phyloP scores from a whole-genome alignment of 2,113 vertebrate species.

The Turnix velox region DNA sequence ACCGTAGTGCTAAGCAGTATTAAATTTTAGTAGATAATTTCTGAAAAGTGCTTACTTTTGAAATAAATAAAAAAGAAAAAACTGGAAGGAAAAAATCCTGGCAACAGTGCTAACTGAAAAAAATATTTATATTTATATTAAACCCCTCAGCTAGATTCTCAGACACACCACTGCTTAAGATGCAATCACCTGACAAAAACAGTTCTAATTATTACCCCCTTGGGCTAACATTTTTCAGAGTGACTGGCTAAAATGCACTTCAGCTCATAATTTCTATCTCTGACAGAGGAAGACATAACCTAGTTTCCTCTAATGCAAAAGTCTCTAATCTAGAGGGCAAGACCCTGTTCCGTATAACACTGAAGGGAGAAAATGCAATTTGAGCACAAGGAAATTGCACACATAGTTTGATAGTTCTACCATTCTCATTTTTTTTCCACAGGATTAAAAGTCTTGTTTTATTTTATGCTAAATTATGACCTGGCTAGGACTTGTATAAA shows the following conservation, averaged over 20 bases:
- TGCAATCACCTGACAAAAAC: slow-evolving; percentile 80
- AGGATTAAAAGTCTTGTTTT: slow-evolving; percentile 79
- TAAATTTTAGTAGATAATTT: slow-evolving; percentile 86
- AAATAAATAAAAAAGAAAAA: slow-evolving; percentile 69
- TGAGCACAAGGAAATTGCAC: slow-evolving; percentile 79
- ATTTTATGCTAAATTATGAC: slow-evolving; percentile 80
- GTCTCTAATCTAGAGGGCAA: slow-evolving; percentile 83
- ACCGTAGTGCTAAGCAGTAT: slow-evolving; percentile 65
- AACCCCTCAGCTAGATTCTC: slow-evolving; percentile 83
- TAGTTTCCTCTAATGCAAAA: slow-evolving; percentile 84
- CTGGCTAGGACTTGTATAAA: slow-evolving; percentile 60
- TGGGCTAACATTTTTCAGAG: slow-evolving; percentile 80
- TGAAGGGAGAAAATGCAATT: slow-evolving; percentile 81
- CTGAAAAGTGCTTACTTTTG: slow-evolving; percentile 87
- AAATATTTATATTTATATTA: slow-evolving; percentile 88
- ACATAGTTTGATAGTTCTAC: slow-evolving; percentile 75
- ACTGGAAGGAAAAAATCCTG: slow-evolving; percentile 69
- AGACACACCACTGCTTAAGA: slow-evolving; percentile 78
- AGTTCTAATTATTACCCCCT: slow-evolving; percentile 82
- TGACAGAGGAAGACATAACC: slow-evolving; percentile 80
- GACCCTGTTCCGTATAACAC: slow-evolving; percentile 74
- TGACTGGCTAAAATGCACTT: slow-evolving; percentile 77
- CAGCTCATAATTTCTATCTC: slow-evolving; percentile 77
- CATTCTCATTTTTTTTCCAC: slow-evolving; percentile 65
- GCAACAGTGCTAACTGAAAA: slow-evolving; percentile 80